Percentiles rank a stretch among this genome's conserved stretches.
Evolutionary conservation across 2,113 vertebrate species (phyloP).

Genomic region (Petrocephalus zakoni): DNA sequence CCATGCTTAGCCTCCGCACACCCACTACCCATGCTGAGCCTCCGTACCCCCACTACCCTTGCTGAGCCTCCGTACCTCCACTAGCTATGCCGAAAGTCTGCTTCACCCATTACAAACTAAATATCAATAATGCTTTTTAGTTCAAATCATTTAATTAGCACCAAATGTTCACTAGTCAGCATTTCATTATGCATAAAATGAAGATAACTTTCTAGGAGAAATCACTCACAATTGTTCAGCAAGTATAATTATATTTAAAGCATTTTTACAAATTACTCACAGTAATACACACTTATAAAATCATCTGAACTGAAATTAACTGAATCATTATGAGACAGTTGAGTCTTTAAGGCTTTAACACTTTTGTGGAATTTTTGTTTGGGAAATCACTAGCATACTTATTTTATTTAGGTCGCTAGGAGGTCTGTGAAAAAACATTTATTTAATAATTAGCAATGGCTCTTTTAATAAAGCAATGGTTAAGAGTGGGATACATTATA

Average conservation of each 20-base stretch:
- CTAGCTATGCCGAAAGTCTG: background rate
- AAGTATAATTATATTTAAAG: background rate
- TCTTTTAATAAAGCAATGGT: background rate
- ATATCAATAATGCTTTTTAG: background rate
- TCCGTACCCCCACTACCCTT: background rate
- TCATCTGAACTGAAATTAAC: background rate
- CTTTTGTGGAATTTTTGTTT: background rate
- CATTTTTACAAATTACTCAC: background rate
- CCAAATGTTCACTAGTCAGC: background rate
- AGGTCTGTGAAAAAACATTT: background rate
- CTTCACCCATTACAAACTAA: background rate
- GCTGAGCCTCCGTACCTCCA: background rate
- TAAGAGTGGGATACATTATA: background rate
- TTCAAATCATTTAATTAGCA: background rate
- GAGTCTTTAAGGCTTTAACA: background rate
- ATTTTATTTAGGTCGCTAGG: background rate
- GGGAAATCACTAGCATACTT: background rate
- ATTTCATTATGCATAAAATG: background rate
- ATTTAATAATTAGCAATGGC: background rate
- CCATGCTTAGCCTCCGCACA: background rate
- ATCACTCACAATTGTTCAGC: background rate
- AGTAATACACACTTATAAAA: background rate
- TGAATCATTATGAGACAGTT: background rate
- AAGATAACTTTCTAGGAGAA: background rate
- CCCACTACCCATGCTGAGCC: background rate